These are phyloP conservation scores for Thyatira batis DNA, from an alignment of 2,888 invertebrate genomes.

Conservation along the genomic window DNA sequence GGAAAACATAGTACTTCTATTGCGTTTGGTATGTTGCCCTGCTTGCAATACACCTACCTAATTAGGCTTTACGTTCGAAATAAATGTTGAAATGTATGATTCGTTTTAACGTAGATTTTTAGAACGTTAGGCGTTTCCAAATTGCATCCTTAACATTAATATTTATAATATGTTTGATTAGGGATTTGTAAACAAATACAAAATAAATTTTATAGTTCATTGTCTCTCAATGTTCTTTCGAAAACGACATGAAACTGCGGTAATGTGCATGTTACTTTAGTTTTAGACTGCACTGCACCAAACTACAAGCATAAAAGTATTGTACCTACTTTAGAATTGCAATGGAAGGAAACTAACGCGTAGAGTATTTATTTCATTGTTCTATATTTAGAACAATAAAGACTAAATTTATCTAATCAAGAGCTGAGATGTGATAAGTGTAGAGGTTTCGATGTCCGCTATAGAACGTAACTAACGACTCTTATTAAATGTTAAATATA, in stretches of 20 bases:
- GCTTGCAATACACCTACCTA: too few relatives aligned
- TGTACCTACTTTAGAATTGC: neutral
- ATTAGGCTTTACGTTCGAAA: neutral
- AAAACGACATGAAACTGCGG: neutral
- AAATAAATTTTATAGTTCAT: too few relatives aligned
- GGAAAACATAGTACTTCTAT: neutral
- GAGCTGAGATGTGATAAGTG: constrained; percentile 7
- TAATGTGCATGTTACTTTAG: neutral
- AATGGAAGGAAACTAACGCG: neutral
- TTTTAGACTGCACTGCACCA: neutral
- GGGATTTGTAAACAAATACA: too few relatives aligned
- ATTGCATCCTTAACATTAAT: too few relatives aligned
- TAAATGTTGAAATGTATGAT: too few relatives aligned
- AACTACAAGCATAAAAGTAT: neutral
- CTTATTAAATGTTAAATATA: constrained; percentile 24
- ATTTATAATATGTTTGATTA: too few relatives aligned
- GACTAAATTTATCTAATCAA: neutral
- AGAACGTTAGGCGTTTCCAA: too few relatives aligned
- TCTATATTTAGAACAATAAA: neutral
- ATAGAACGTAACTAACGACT: constrained; percentile 8
- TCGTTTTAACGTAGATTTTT: too few relatives aligned
- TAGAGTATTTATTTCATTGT: neutral
- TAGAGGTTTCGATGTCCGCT: constrained; percentile 9
- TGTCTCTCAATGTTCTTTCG: neutral
- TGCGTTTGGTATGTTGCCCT: too few relatives aligned